Percentiles rank a stretch among this genome's conserved stretches.
Conservation (phyloP, 2,888 invertebrate genomes). For the Nebria brevicollis region DNA sequence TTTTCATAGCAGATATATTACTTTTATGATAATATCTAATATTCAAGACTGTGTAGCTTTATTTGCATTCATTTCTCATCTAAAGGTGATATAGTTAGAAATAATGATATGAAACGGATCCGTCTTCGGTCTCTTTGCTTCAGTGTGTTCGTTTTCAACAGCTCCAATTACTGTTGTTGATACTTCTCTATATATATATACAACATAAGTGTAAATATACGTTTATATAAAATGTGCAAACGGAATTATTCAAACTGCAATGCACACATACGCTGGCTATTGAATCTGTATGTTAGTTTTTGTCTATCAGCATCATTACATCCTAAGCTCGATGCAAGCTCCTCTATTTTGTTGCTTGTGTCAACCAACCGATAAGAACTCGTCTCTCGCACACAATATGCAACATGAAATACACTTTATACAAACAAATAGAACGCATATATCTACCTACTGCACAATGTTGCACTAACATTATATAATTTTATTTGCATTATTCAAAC, state of each 20-base stretch:
- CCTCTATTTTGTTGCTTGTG: not conserved
- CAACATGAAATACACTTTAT: not conserved
- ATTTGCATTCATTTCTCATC: too few species aligned
- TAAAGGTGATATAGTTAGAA: not conserved
- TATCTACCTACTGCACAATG: not conserved
- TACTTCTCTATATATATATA: not conserved
- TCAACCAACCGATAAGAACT: not conserved
- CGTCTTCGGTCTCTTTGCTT: not conserved
- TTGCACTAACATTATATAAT: not conserved
- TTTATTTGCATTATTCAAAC: not conserved
- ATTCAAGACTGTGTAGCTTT: too few species aligned
- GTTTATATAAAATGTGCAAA: not conserved
- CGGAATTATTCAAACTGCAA: not conserved
- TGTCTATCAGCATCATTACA: not conserved
- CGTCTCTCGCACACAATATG: not conserved
- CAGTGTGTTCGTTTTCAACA: not conserved
- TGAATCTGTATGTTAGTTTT: not conserved
- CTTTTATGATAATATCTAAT: too few species aligned
- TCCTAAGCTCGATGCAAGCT: not conserved
- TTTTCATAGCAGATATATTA: too few species aligned
- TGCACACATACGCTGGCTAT: not conserved
- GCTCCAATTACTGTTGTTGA: not conserved
- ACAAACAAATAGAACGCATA: not conserved
- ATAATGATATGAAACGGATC: not conserved
- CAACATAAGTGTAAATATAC: not conserved